These are phyloP conservation scores for Lutraria lutraria DNA, from an alignment of 2,888 invertebrate genomes.

Conservation along the genomic window DNA sequence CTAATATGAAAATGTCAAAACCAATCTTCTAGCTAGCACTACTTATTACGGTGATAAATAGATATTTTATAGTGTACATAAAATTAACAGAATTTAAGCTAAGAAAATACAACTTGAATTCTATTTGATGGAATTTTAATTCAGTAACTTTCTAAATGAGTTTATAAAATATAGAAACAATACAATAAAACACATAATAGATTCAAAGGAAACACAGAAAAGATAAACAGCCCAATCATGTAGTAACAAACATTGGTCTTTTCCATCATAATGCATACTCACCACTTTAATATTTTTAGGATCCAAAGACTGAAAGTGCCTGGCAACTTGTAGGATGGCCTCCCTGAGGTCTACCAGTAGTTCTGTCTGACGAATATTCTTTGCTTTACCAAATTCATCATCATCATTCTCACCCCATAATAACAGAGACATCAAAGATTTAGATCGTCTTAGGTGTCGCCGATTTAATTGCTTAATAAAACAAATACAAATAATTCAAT, in stretches of 20 bases:
- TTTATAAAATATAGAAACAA: neutral
- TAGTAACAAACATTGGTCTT: neutral
- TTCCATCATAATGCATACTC: slow-evolving; percentile 58
- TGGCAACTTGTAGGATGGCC: slow-evolving; percentile 96
- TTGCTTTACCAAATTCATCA: slow-evolving; percentile 91
- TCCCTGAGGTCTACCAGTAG: slow-evolving; percentile 98
- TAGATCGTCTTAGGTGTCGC: slow-evolving; percentile 95
- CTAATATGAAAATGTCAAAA: neutral
- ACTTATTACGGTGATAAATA: too few species aligned
- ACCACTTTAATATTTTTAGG: slow-evolving; percentile 90
- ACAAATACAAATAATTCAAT: neutral
- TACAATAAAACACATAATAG: neutral
- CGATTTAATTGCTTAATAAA: slow-evolving; percentile 88
- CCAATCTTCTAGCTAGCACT: neutral
- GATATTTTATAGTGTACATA: neutral
- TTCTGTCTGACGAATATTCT: slow-evolving; percentile 99
- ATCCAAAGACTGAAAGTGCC: slow-evolving; percentile 97
- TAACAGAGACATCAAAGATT: slow-evolving; percentile 95
- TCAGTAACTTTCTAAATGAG: neutral
- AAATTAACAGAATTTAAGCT: neutral
- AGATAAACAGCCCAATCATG: neutral
- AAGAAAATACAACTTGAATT: neutral
- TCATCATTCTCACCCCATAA: slow-evolving; percentile 88
- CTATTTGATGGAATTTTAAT: neutral
- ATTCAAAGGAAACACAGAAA: neutral